These are phyloP conservation scores for Diadophis punctatus DNA, from an alignment of 2,113 vertebrate species.

Conservation along the genomic window DNA sequence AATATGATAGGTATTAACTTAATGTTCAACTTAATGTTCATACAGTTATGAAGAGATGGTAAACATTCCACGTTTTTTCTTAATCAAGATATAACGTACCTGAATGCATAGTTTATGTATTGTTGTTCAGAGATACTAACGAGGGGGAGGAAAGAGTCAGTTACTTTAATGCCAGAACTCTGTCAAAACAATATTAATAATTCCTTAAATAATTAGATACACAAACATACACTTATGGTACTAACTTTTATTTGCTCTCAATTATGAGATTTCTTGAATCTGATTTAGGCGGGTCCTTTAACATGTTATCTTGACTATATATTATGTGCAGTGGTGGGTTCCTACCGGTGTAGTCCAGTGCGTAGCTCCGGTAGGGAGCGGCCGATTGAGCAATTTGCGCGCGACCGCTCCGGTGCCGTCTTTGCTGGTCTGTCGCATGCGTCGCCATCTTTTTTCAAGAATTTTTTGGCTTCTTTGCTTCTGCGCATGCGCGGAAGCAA, in stretches of 20 bases:
- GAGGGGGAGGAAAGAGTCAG: neutral
- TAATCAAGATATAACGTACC: conserved; percentile 72
- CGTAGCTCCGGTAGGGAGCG: too few relatives aligned
- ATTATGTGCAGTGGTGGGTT: too few relatives aligned
- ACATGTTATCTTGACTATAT: neutral
- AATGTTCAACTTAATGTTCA: neutral
- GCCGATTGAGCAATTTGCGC: too few relatives aligned
- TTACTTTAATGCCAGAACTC: conserved; percentile 11
- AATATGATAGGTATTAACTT: neutral
- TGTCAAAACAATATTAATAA: neutral
- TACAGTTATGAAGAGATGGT: neutral
- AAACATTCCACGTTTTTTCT: neutral
- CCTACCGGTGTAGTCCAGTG: too few relatives aligned
- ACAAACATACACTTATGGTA: neutral
- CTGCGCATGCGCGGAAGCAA: too few relatives aligned
- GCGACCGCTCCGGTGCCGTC: too few relatives aligned
- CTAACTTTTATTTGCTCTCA: neutral
- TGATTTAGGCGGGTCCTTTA: neutral
- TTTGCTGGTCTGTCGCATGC: too few relatives aligned
- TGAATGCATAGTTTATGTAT: conserved; percentile 92
- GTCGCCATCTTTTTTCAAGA: too few relatives aligned
- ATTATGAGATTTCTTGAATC: neutral
- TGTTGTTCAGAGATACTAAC: conserved; percentile 89
- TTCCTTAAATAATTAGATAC: neutral
- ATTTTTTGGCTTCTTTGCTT: too few relatives aligned